Evolutionary conservation across 2,888 invertebrate species (phyloP), one percentile per base, ranked within the genome.

Genomic region (Rotaria magnacalcarata): DNA sequence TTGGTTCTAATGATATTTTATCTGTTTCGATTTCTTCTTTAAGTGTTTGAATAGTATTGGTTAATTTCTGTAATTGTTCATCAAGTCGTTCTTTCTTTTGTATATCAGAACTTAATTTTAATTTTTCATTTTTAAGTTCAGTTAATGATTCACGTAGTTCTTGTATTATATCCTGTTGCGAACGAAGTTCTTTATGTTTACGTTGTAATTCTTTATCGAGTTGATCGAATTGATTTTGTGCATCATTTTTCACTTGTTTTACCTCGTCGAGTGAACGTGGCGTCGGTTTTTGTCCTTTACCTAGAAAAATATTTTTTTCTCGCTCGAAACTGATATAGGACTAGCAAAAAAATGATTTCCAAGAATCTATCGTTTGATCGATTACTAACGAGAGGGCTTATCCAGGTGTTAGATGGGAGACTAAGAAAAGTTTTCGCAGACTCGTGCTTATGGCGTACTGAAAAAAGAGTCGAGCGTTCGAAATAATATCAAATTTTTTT

Each of bases 71-170:
- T 47, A 47, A 14, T 47, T 80, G 80, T 80, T 80, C 80, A 50
- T 60, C 58, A 41, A 86, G 58, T 80, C 85, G 54, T 43, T 86
- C 85, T 34, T 85, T 84, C 19, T 84, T 84, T 47, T 47, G 47
- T 80, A 80, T 47, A 47, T 80, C 47, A 11, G 43, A 47, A 47
- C 47, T 47, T 80, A 80, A 80, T 80, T 80, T 80, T 80, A 80
- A 80, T 47, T 80, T 80, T 47, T 80, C 80, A 80, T 80, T 80
- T 80, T 80, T 80, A 14, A 80, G n/a, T 80, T 80, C 80, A 10
- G 80, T 80, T n/a, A 80, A 80, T n/a, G 80, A 80, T 80, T 80
- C 80, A 11, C 80, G 80, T 47, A 80, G 47, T n/a, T 80, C 47
- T 43, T 80, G 80, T 10, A 80, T 34, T 3, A 80, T 1, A 47